Base-by-base conservation (phyloP, 2,888 invertebrate species). In the Creontiades dilutus region DNA sequence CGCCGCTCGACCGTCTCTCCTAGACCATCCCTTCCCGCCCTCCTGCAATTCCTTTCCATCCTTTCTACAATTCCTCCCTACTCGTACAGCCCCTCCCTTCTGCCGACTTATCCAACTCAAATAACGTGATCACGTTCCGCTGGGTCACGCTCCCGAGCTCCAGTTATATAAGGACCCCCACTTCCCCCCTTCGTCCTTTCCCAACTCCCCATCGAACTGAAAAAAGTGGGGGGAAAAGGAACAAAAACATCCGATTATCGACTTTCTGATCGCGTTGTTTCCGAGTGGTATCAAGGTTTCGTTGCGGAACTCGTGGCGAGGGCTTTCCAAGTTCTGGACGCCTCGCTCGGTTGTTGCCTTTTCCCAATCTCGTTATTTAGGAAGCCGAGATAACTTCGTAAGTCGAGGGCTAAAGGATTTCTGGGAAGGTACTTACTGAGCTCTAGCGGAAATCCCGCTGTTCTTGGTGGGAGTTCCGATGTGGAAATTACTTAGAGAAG, bases 261-360 rank as follows among this genome's bases (percentile, higher is more conserved):
- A 68, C 23, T 68, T 68, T 68, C 68, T 27, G 23, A 68, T 68
- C 68, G 68, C 68, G 19, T 61, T 61, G 61, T 61, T 61, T 61
- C 61, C 61, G 61, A 61, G 16, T 61, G 19, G 61, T n/a, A 61
- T 61, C 61, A 52, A 52, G 52, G 61, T 61, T 61, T 37, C 37
- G 37, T 61, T 61, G 16, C 19, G 68, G 23, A 68, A 68, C 23
- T 23, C 68, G 68, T 68, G 68, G 68, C 9, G 23, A 23, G 23
- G 23, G 27, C 27, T 68, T 27, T 27, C 19, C 11, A 68, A 68
- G 68, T 68, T 68, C 68, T 52, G 52, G 68, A 68, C 68, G 23
- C 68, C 23, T 68, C 68, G 68, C 52, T 13, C 13, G 16, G 52
- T 14, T 14, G 23, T 19, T 16, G 19, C 61, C 61, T 19, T 23